phyloP scores from a whole-genome alignment of 2,113 vertebrate genomes.

The Phoxinus phoxinus region DNA sequence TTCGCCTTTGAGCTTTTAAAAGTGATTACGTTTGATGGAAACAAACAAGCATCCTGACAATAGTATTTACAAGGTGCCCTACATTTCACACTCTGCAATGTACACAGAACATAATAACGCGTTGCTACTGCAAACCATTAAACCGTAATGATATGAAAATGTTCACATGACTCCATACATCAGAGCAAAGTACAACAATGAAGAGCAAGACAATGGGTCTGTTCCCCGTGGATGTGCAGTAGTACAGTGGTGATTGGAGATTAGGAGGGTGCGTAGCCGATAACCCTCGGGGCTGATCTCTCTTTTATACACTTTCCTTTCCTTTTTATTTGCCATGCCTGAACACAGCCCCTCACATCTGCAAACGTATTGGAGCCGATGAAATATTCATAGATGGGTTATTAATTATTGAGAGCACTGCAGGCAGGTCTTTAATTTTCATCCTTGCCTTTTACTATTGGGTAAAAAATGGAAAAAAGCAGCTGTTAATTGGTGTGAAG shows the following conservation, averaged over 20 bases:
- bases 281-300: constrained; percentile 21
- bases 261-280: constrained; percentile 18
- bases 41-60: neutral
- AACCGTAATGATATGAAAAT: constrained; percentile 21
- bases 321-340: constrained; percentile 51
- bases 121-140: constrained; percentile 17
- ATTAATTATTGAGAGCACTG: constrained; percentile 68
- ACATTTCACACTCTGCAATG: constrained; percentile 25
- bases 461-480: constrained; percentile 28
- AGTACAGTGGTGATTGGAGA: neutral
- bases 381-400: constrained; percentile 63
- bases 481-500: constrained; percentile 63
- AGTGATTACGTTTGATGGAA: neutral
- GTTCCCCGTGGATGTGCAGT: constrained; percentile 22
- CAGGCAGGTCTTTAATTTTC: constrained; percentile 64
- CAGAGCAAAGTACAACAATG: neutral
- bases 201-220: constrained; percentile 7
- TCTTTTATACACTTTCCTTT: constrained; percentile 36
- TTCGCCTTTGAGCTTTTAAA: constrained; percentile 21
- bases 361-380: constrained; percentile 62
- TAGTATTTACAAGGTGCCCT: neutral
- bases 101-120: constrained; percentile 18
- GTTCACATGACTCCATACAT: neutral
- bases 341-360: constrained; percentile 57
- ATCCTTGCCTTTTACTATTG: constrained; percentile 48